Percentiles rank a stretch among this genome's conserved stretches.
phyloP scores from a whole-genome alignment of 1,140 invertebrate species.

The Physella acuta region DNA sequence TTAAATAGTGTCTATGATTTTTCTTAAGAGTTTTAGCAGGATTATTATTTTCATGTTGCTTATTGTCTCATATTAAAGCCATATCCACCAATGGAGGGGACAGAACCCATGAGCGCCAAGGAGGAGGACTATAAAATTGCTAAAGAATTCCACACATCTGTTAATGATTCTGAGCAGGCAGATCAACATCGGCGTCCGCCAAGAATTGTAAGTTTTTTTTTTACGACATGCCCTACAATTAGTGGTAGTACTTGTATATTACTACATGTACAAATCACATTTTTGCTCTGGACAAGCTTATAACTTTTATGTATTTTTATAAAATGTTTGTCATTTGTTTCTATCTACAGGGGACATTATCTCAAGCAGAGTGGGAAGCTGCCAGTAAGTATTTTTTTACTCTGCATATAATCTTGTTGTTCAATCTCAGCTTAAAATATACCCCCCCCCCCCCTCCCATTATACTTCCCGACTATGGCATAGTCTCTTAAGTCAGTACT shows the following conservation, averaged over 20 bases:
- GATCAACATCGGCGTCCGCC: constrained; percentile 12
- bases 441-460: too few species aligned
- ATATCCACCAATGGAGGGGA: constrained; percentile 65
- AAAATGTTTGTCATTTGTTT: constrained; percentile 2
- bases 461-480: too few species aligned
- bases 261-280: too few species aligned
- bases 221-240: too few species aligned
- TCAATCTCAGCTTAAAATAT: too few species aligned
- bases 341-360: constrained; percentile 72
- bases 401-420: too few species aligned
- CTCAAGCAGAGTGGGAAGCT: constrained; percentile 90
- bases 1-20: too few species aligned
- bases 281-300: too few species aligned
- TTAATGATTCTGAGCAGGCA: constrained; percentile 21
- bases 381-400: too few species aligned
- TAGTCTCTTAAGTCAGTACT: too few species aligned
- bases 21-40: too few species aligned
- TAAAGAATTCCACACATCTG: constrained; percentile 63
- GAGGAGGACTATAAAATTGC: constrained; percentile 76
- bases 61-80: constrained; percentile 65
- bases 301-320: neutral
- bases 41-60: constrained; percentile 18
- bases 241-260: too few species aligned
- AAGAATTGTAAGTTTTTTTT: constrained; percentile 36
- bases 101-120: constrained; percentile 65